Evolutionary conservation across 2,797 vertebrate genomes (phyloP).

Genomic region (Parauchenoglanis ngamensis): DNA sequence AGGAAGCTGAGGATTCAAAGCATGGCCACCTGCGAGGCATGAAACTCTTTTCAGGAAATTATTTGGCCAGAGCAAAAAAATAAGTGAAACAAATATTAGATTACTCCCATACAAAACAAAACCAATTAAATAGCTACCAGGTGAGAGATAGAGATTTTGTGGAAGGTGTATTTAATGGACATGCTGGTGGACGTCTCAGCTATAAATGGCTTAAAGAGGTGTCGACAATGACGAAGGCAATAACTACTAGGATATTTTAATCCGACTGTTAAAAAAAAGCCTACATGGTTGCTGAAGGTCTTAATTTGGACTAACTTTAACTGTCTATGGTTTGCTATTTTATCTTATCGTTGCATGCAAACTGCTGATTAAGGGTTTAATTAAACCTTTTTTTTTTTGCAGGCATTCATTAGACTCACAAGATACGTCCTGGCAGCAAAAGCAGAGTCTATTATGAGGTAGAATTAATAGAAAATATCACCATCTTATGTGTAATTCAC

Average conservation of each 20-base stretch:
- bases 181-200: not conserved
- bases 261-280: not conserved
- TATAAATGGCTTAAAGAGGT: not conserved
- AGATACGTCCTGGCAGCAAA: slow-evolving; percentile 32
- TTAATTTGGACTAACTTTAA: not conserved
- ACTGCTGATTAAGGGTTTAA: slow-evolving; percentile 35
- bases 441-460: slow-evolving; percentile 26
- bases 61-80: not conserved
- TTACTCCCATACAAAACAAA: not conserved
- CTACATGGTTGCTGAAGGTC: not conserved
- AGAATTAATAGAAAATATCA: slow-evolving; percentile 37
- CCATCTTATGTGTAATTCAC: slow-evolving; percentile 1
- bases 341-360: slow-evolving; percentile 19
- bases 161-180: not conserved
- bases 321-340: slow-evolving; percentile 9
- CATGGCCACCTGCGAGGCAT: not conserved
- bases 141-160: not conserved
- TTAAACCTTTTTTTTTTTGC: slow-evolving; percentile 31
- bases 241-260: not conserved
- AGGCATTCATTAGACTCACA: slow-evolving; percentile 42
- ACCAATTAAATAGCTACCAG: not conserved
- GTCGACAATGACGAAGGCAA: not conserved
- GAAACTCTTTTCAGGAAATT: not conserved
- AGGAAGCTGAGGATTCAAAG: not conserved
- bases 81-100: not conserved